Conservation (phyloP, 2,888 invertebrate species). For the Zygaena filipendulae region DNA sequence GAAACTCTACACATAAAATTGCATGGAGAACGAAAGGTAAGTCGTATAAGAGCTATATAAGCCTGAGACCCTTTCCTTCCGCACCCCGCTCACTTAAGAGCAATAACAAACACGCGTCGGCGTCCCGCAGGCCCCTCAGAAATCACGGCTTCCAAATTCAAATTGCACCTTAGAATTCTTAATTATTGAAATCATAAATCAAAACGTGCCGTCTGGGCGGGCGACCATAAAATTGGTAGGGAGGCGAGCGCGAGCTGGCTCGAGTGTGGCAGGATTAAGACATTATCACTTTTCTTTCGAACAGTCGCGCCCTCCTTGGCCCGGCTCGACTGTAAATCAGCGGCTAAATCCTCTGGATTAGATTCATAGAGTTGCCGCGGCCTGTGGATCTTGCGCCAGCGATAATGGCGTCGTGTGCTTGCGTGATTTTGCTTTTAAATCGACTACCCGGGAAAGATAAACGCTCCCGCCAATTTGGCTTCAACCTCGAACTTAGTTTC, state of each 20-base stretch:
- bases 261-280: slow-evolving; percentile 72
- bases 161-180: slow-evolving; percentile 69
- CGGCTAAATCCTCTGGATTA: slow-evolving; percentile 68
- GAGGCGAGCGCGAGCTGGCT: slow-evolving; percentile 34
- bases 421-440: slow-evolving; percentile 68
- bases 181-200: slow-evolving; percentile 70
- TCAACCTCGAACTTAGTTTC: slow-evolving; percentile 39
- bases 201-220: slow-evolving; percentile 64
- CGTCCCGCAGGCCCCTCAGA: slow-evolving; percentile 50
- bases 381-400: slow-evolving; percentile 55
- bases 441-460: slow-evolving; percentile 58
- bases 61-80: slow-evolving; percentile 64
- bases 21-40: slow-evolving; percentile 49
- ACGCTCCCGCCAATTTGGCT: slow-evolving; percentile 56
- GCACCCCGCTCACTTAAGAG: slow-evolving; percentile 31
- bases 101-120: slow-evolving; percentile 65
- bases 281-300: slow-evolving; percentile 75
- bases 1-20: slow-evolving; percentile 45
- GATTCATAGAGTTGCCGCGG: slow-evolving; percentile 66
- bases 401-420: slow-evolving; percentile 65
- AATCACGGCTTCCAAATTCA: slow-evolving; percentile 57
- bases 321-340: slow-evolving; percentile 65
- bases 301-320: slow-evolving; percentile 56
- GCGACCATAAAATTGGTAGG: slow-evolving; percentile 62
- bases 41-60: slow-evolving; percentile 33